These are phyloP conservation scores for Rhizoglyphus robini DNA, from an alignment of 1,140 invertebrate genomes.

Conservation along the genomic window DNA sequence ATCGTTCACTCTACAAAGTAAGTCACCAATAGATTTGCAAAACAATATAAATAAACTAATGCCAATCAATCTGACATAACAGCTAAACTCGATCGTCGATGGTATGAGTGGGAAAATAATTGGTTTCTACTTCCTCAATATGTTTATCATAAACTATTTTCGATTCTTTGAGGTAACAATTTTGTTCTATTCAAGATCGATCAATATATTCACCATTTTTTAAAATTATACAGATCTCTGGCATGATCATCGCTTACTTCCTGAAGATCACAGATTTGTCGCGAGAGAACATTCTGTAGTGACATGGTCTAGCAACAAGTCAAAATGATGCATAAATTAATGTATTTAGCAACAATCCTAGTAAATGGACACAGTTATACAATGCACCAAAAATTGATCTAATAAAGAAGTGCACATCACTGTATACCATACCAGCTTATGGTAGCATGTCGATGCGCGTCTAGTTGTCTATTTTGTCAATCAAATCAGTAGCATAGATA, in stretches of 20 bases:
- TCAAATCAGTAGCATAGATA: too few species aligned
- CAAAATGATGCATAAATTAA: too few species aligned
- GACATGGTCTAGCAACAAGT: too few species aligned
- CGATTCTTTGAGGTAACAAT: slow-evolving; percentile 4
- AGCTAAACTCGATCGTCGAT: not conserved
- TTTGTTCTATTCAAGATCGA: not conserved
- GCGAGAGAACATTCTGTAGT: not conserved
- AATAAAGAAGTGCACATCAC: too few species aligned
- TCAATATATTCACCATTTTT: not conserved
- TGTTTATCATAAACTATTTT: slow-evolving; percentile 1
- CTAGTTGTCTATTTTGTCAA: too few species aligned
- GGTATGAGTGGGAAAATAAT: not conserved
- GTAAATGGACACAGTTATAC: too few species aligned
- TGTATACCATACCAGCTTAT: too few species aligned
- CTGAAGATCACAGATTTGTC: not conserved
- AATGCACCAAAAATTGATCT: too few species aligned
- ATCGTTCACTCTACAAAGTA: not conserved
- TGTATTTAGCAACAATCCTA: too few species aligned
- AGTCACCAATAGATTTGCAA: not conserved
- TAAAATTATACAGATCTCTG: not conserved
- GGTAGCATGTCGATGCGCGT: too few species aligned
- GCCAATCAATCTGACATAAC: not conserved
- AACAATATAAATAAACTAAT: not conserved
- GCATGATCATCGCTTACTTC: not conserved
- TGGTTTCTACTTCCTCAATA: not conserved